Evolutionary conservation across 1,140 invertebrate genomes (phyloP).

Genomic region (Leptinotarsa texana): DNA sequence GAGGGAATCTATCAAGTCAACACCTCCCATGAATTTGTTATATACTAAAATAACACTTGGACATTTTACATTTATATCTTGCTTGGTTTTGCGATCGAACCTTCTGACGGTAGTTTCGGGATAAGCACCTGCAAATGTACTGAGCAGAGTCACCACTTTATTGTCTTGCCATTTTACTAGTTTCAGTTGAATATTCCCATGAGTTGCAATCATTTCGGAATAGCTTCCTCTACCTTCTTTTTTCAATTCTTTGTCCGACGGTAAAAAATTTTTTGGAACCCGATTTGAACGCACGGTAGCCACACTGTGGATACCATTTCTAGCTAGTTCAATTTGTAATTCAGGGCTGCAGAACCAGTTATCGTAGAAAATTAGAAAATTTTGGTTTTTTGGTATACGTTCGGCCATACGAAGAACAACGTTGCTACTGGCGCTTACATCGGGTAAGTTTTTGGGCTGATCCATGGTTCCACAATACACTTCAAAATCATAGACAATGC

Average conservation of each 20-base stretch:
- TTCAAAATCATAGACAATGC: not conserved
- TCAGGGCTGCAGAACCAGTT: slow-evolving; percentile 24
- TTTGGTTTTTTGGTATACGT: slow-evolving; percentile 21
- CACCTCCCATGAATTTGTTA: slow-evolving; percentile 48
- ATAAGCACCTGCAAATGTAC: slow-evolving; percentile 39
- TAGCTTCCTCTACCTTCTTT: slow-evolving; percentile 18
- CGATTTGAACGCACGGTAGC: slow-evolving; percentile 5
- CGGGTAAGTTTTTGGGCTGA: not conserved
- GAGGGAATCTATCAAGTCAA: slow-evolving; percentile 38
- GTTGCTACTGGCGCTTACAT: slow-evolving; percentile 27
- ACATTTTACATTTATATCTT: slow-evolving; percentile 21
- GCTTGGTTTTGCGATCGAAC: not conserved
- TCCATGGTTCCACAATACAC: slow-evolving; percentile 15
- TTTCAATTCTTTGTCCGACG: slow-evolving; percentile 13
- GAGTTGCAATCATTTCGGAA: slow-evolving; percentile 7
- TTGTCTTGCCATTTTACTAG: slow-evolving; percentile 46
- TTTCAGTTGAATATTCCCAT: slow-evolving; percentile 18
- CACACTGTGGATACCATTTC: slow-evolving; percentile 15
- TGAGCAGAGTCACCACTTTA: slow-evolving; percentile 45
- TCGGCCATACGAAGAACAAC: slow-evolving; percentile 22
- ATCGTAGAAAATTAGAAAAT: slow-evolving; percentile 27
- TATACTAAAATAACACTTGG: slow-evolving; percentile 46
- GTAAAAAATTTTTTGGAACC: slow-evolving; percentile 17
- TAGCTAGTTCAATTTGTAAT: slow-evolving; percentile 3
- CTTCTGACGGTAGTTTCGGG: not conserved